Conservation (phyloP, 2,888 invertebrate species). For the Xestoiulus laeticollis region DNA sequence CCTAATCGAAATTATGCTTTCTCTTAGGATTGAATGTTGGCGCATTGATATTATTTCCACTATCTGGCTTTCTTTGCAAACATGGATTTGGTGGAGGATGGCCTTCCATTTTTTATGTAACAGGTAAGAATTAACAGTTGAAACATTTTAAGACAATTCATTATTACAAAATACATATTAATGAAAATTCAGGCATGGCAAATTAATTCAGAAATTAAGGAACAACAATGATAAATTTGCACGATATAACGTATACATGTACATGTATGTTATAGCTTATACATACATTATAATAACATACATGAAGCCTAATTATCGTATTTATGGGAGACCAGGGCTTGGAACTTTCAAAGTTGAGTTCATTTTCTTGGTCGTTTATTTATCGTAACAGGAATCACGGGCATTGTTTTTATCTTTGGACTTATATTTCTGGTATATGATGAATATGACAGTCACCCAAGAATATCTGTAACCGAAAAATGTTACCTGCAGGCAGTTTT, state of each 20-base stretch:
- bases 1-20: background rate
- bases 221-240: too few relatives aligned
- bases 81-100: conserved; percentile 70
- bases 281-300: too few relatives aligned
- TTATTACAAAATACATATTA: background rate
- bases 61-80: conserved; percentile 70
- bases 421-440: conserved; percentile 68
- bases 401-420: conserved; percentile 65
- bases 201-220: background rate
- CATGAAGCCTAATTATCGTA: too few relatives aligned
- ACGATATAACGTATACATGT: too few relatives aligned
- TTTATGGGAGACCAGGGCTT: too few relatives aligned
- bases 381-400: conserved; percentile 62
- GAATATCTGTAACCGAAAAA: conserved; percentile 66
- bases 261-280: too few relatives aligned
- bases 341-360: too few relatives aligned
- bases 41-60: conserved; percentile 67
- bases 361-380: background rate
- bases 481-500: conserved; percentile 59
- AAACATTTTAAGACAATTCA: background rate
- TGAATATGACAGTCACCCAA: conserved; percentile 68
- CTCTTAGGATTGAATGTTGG: conserved; percentile 42
- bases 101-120: conserved; percentile 71
- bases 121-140: conserved; percentile 63
- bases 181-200: background rate